Conservation (phyloP, 2,888 invertebrate species). For the Himalopsyche anomala region DNA sequence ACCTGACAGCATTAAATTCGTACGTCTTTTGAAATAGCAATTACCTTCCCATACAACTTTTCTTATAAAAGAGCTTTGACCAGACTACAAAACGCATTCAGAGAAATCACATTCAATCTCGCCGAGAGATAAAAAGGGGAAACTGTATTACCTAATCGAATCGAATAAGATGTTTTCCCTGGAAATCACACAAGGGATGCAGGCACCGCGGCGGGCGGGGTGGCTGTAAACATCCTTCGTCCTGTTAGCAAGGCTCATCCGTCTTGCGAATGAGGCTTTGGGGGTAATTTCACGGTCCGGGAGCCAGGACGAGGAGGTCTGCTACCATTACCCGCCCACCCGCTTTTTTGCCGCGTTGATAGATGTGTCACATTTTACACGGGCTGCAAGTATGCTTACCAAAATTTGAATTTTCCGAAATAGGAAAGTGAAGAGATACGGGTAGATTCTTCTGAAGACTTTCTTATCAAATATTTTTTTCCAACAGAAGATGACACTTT, state of each 20-base stretch:
- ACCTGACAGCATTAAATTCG: not conserved
- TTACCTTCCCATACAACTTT: not conserved
- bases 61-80: constrained; percentile 16
- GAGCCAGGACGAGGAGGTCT: constrained; percentile 55
- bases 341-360: constrained; percentile 55
- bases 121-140: constrained; percentile 52
- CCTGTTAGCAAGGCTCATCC: constrained; percentile 65
- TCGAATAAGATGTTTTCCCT: constrained; percentile 65
- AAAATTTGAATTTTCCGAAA: constrained; percentile 55
- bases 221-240: constrained; percentile 62
- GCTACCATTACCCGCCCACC: constrained; percentile 36
- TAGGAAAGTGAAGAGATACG: not conserved
- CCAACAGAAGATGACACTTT: too few species aligned
- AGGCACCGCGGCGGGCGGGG: constrained; percentile 32
- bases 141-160: constrained; percentile 64
- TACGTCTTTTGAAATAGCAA: constrained; percentile 18
- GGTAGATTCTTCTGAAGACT: not conserved
- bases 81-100: constrained; percentile 50
- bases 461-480: not conserved
- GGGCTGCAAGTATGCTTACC: constrained; percentile 61
- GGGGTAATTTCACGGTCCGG: constrained; percentile 66
- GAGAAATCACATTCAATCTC: constrained; percentile 55
- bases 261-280: constrained; percentile 66
- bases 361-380: constrained; percentile 65
- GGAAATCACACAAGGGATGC: constrained; percentile 23